Percentiles rank a stretch among this genome's conserved stretches.
Conservation (phyloP, 2,113 vertebrate species). For the Salminus brasiliensis region DNA sequence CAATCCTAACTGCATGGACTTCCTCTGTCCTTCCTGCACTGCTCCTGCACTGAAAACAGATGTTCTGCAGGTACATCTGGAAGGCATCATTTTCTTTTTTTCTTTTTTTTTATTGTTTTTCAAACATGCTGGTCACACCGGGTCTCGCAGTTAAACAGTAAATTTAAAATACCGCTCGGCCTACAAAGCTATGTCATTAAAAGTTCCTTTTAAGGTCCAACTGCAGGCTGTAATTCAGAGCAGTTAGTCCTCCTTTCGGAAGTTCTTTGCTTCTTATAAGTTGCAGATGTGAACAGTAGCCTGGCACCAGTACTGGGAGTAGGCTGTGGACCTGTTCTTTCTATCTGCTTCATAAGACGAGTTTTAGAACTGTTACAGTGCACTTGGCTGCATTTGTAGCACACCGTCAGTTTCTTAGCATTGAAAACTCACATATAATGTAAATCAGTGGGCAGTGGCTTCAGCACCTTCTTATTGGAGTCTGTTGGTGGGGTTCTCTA, state of each 20-base stretch:
- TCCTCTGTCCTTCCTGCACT: not conserved
- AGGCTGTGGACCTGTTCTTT: not conserved
- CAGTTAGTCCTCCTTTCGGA: not conserved
- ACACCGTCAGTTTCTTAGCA: not conserved
- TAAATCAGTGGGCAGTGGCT: too few relatives aligned
- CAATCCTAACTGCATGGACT: not conserved
- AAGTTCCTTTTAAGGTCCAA: not conserved
- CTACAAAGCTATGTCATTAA: not conserved
- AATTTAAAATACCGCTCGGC: not conserved
- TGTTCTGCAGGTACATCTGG: conserved; percentile 28
- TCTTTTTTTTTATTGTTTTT: not conserved
- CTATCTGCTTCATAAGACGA: not conserved
- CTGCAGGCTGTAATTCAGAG: conserved; percentile 3
- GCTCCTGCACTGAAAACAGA: conserved; percentile 8
- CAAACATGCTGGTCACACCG: not conserved
- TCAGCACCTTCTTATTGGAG: too few relatives aligned
- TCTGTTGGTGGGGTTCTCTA: too few relatives aligned
- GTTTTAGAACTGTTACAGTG: not conserved
- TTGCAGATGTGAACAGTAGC: conserved; percentile 18
- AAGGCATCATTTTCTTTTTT: not conserved
- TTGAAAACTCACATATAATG: not conserved
- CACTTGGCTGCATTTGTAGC: not conserved
- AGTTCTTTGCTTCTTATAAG: not conserved
- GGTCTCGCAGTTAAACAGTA: not conserved
- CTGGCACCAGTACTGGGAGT: not conserved